Percentiles rank a stretch among this genome's conserved stretches.
Evolutionary conservation across 2,888 invertebrate genomes (phyloP).

Genomic region (Saturnia japonica): DNA sequence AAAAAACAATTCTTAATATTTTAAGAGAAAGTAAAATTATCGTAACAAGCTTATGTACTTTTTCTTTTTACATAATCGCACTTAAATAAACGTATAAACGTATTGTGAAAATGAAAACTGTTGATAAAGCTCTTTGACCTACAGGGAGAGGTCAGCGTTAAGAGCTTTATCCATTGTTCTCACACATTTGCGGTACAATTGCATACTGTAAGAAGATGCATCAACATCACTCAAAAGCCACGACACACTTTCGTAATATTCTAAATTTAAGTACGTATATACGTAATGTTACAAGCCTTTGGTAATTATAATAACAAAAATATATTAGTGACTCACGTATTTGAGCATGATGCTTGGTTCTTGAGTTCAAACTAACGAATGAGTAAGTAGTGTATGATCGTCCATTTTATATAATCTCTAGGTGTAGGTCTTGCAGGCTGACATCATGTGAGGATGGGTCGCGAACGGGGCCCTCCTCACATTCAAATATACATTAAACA

Average conservation of each 20-base stretch:
- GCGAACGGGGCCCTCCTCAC: slow-evolving; percentile 44
- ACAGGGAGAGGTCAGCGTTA: slow-evolving; percentile 33
- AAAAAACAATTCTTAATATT: neutral
- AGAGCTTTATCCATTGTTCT: slow-evolving; percentile 44
- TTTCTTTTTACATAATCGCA: neutral
- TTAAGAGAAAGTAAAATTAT: neutral
- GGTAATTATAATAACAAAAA: slow-evolving; percentile 28
- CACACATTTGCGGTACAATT: slow-evolving; percentile 33
- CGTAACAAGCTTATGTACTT: neutral
- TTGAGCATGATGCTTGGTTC: slow-evolving; percentile 76
- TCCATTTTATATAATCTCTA: slow-evolving; percentile 75
- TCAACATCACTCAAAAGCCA: slow-evolving; percentile 37
- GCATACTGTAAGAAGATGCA: slow-evolving; percentile 33
- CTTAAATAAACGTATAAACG: slow-evolving; percentile 17
- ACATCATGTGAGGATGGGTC: slow-evolving; percentile 70
- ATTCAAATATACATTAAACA: slow-evolving; percentile 42
- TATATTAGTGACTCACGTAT: slow-evolving; percentile 69
- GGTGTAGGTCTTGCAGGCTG: slow-evolving; percentile 70
- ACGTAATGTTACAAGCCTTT: neutral
- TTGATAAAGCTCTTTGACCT: slow-evolving; percentile 8
- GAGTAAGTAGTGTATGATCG: slow-evolving; percentile 69
- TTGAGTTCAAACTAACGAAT: slow-evolving; percentile 79
- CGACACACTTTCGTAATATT: slow-evolving; percentile 51
- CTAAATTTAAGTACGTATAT: slow-evolving; percentile 36
- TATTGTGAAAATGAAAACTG: slow-evolving; percentile 6